phyloP scores from a whole-genome alignment of 2,888 invertebrate species.

The Sicus ferrugineus region DNA sequence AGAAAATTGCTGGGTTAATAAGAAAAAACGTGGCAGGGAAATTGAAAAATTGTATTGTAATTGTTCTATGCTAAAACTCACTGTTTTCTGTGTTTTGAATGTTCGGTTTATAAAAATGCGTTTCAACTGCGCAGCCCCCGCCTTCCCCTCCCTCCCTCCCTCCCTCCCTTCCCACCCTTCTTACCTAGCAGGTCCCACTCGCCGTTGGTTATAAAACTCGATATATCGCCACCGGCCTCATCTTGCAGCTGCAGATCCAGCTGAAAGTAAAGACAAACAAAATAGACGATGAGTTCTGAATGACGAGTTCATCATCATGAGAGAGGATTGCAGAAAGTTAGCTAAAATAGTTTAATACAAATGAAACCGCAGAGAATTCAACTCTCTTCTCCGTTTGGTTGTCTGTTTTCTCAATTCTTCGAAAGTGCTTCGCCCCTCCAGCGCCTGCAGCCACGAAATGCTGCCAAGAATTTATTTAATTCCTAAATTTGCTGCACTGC shows the following conservation, averaged over 20 bases:
- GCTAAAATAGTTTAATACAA: no score
- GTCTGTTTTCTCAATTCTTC: no score
- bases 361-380: no score
- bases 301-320: no score
- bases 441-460: no score
- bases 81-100: neutral
- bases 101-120: neutral
- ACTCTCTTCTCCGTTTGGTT: no score
- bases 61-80: neutral
- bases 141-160: constrained; percentile 70
- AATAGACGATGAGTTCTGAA: neutral
- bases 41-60: constrained; percentile 12
- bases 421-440: no score
- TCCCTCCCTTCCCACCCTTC: constrained; percentile 44
- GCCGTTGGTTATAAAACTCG: constrained; percentile 98
- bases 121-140: neutral
- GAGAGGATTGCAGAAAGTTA: no score
- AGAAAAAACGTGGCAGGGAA: neutral
- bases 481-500: no score
- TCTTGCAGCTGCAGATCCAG: constrained; percentile 94
- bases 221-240: constrained; percentile 91
- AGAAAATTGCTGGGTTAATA: constrained; percentile 27
- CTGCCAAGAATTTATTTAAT: no score
- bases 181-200: constrained; percentile 99
- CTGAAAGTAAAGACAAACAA: constrained; percentile 65